A percentile compares a stretch with the other conserved stretches of the same genome.
These are phyloP conservation scores for Troglohyphantes excavatus DNA, from an alignment of 2,888 invertebrate species.

Conservation along the genomic window DNA sequence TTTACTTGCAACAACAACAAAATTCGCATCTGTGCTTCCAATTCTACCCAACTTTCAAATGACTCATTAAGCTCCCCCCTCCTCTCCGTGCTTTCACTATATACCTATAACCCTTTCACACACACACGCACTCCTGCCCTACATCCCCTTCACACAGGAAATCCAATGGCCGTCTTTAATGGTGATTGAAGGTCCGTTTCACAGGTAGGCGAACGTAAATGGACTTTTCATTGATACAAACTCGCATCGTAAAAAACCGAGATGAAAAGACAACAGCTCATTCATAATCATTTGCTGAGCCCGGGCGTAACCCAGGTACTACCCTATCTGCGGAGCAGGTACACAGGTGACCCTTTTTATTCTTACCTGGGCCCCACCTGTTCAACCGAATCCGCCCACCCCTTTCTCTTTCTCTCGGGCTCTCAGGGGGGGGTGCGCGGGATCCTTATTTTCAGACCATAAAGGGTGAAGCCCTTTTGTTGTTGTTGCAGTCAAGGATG, in stretches of 20 bases:
- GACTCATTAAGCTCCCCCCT: not conserved
- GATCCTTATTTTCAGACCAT: not conserved
- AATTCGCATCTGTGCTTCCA: no score
- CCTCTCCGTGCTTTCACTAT: not conserved
- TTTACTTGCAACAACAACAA: no score
- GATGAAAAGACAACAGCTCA: not conserved
- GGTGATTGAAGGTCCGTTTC: constrained; percentile 10
- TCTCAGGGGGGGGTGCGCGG: not conserved
- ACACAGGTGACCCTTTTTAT: not conserved
- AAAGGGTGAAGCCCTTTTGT: constrained; percentile 4
- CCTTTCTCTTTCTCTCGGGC: not conserved
- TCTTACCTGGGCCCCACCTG: not conserved
- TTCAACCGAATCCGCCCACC: not conserved
- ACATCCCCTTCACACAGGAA: constrained; percentile 10
- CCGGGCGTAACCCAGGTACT: constrained; percentile 24
- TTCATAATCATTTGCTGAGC: constrained; percentile 25
- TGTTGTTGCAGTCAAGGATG: not conserved
- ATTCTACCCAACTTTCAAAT: not conserved
- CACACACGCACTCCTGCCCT: not conserved
- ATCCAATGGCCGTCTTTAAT: not conserved
- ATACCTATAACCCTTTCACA: not conserved
- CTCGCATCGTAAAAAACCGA: not conserved
- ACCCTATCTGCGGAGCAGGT: constrained; percentile 12
- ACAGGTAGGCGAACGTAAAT: constrained; percentile 21
- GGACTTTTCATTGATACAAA: not conserved